These are phyloP conservation scores for Danaus chrysippus DNA, from an alignment of 2,888 invertebrate genomes.

Conservation along the genomic window DNA sequence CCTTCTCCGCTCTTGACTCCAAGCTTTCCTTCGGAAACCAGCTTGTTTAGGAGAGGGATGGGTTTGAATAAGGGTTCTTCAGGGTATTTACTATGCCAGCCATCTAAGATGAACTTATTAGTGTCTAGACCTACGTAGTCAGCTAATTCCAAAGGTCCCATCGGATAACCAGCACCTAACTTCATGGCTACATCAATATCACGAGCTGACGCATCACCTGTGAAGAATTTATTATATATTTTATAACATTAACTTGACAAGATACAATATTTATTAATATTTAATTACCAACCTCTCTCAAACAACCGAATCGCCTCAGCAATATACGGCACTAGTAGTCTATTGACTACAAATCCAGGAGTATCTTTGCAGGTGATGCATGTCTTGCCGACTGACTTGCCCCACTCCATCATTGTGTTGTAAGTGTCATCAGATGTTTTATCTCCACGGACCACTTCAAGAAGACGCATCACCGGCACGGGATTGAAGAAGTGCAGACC, in stretches of 20 bases:
- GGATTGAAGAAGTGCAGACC: slow-evolving; percentile 97
- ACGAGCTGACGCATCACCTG: slow-evolving; percentile 83
- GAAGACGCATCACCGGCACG: slow-evolving; percentile 92
- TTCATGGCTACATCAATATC: slow-evolving; percentile 96
- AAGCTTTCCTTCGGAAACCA: slow-evolving; percentile 88
- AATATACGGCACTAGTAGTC: slow-evolving; percentile 90
- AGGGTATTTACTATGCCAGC: slow-evolving; percentile 83
- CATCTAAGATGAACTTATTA: slow-evolving; percentile 85
- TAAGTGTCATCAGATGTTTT: slow-evolving; percentile 90
- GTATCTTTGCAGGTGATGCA: slow-evolving; percentile 95
- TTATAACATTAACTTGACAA: slow-evolving; percentile 18
- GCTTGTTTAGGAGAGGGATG: slow-evolving; percentile 75
- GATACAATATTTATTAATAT: slow-evolving; percentile 11
- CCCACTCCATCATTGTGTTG: slow-evolving; percentile 86
- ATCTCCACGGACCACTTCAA: slow-evolving; percentile 88
- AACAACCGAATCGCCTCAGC: slow-evolving; percentile 88
- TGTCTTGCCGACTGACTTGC: slow-evolving; percentile 88
- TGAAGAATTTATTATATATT: slow-evolving; percentile 9
- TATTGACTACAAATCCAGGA: slow-evolving; percentile 94
- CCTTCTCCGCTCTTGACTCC: slow-evolving; percentile 91
- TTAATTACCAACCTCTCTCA: slow-evolving; percentile 82
- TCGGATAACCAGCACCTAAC: slow-evolving; percentile 92
- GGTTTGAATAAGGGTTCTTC: slow-evolving; percentile 66
- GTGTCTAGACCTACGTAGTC: slow-evolving; percentile 94
- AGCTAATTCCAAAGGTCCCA: slow-evolving; percentile 92